Evolutionary conservation across 35 echinoderm and acorn worm species (phyloP), one percentile per base, ranked within the genome.

Genomic region (Heliocidaris erythrogramma): DNA sequence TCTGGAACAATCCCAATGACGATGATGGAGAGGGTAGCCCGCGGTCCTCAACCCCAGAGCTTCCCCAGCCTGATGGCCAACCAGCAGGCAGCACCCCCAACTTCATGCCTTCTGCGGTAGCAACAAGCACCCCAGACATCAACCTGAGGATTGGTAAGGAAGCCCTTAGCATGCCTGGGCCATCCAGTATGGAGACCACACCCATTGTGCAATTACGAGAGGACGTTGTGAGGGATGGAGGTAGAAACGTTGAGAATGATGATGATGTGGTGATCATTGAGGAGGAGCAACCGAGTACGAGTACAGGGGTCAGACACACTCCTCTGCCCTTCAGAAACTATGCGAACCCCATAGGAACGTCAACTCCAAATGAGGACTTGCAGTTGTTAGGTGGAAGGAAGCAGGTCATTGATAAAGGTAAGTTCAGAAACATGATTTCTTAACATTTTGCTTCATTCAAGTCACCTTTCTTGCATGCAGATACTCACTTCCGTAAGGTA

Each of bases 351-450:
- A 60, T 97, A 10, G 86, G 96, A 48, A 85, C 96, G 4, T 97
- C 96, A 30, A 97, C 96, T 3, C 96, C 96, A 0, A 94, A 94
- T 49, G 94, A 97, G 31, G 96, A 96, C 32, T 89, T 94, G 13
- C 92, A 94, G 59, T 35, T 60, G 17, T 88, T 95, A 21, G 94
- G 21, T 32, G 94, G 49, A 49, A 59, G 71, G 85, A 95, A 96
- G 85, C 30, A 86, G 35, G 31, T 71, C 11, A 32, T 88, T 48
- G 95, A 96, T 31, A 94, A 90, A 95, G 94, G 94, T 95, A 56
- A 30, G 48, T n/a, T 18, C 21, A 78, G 65, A 56, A 56, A 56
- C 11, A 56, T 56, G 10, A 10, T 56, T 42, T 56, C 35, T 42
- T 42, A 0, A 42, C 35, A 42, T 42, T 42, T 42, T 42, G 35